Base-by-base conservation (phyloP, 2,113 vertebrate genomes). In the Chloroceryle aenea region DNA sequence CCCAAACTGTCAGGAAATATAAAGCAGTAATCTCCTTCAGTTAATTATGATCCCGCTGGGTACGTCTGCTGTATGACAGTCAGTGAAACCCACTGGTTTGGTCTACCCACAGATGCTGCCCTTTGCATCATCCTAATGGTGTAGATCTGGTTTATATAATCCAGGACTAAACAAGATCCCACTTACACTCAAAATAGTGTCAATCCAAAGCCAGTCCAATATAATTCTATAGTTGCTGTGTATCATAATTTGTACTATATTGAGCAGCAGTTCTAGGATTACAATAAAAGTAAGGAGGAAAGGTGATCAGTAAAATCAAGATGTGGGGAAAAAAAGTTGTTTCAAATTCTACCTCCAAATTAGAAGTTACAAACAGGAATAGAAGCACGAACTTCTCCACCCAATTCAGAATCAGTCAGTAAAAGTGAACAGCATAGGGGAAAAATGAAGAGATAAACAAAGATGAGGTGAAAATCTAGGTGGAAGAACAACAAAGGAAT, bases 1-100 rank as follows among this genome's bases (percentile, higher is more conserved):
- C 29, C 21, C 2, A 68, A 93, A 85, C 50, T 38, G 13, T 5
- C 40, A 58, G 81, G 93, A 96, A 96, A 85, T 55, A 87, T 26
- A 62, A 93, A 69, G 36, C 40, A 50, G 34, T 42, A 69, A 55
- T 94, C 14, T 83, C 42, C 23, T 36, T 56, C 66, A 30, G 63
- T 38, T 79, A 72, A 58, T 71, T 29, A 75, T 7, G 62, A 79
- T 50, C 21, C 59, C 12, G 16, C 26, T 45, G 67, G 26, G 3
- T 48, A 80, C 1, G 1, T 10, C 61, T 87, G 48, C 48, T 55
- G 29, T 71, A 76, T 72, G 30, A 38, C 15, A 68, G 61, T 42
- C 29, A 52, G 0, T 27, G n/a, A 86, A 92, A 62, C 29, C 12
- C 34, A 34, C 26, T 48, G 47, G 42, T 86, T 83, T 90, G 59